Conservation (phyloP, 2,888 invertebrate species). For the Beris morrisii region DNA sequence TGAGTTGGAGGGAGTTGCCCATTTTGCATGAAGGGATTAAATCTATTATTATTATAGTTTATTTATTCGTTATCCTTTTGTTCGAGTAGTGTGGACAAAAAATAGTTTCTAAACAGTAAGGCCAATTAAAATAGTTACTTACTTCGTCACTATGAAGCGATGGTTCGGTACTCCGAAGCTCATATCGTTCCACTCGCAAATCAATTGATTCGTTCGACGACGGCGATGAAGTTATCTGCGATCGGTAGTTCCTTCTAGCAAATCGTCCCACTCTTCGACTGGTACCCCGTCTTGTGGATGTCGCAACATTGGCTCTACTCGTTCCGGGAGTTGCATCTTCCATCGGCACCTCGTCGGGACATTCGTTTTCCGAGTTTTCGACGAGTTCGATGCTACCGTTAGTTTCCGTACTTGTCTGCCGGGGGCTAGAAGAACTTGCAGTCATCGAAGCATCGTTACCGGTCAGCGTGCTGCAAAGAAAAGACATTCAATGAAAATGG, state of each 20-base stretch:
- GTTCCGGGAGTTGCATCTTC: conserved; percentile 24
- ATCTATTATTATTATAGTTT: no score
- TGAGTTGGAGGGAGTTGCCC: no score
- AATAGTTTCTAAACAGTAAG: neutral
- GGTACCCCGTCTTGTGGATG: conserved; percentile 7
- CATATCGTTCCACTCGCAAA: neutral
- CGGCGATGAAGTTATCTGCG: conserved; percentile 38
- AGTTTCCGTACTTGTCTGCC: no score
- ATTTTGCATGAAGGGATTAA: no score
- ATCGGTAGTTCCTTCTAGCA: conserved; percentile 39
- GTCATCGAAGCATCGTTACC: neutral
- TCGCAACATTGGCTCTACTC: conserved; percentile 31
- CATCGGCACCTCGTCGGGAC: neutral
- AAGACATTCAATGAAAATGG: neutral
- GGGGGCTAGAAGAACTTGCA: no score
- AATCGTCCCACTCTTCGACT: conserved; percentile 15
- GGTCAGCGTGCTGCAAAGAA: neutral
- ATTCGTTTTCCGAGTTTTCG: no score
- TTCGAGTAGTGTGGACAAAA: neutral
- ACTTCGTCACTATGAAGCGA: conserved; percentile 9
- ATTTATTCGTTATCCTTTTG: no score
- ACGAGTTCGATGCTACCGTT: no score
- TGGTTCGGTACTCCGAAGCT: conserved; percentile 1
- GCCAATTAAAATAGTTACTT: neutral
- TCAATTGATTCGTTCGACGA: conserved; percentile 22